Percentiles rank a stretch among this genome's conserved stretches.
Conservation (phyloP, 2,797 vertebrate species). For the Chrosomus eos region DNA sequence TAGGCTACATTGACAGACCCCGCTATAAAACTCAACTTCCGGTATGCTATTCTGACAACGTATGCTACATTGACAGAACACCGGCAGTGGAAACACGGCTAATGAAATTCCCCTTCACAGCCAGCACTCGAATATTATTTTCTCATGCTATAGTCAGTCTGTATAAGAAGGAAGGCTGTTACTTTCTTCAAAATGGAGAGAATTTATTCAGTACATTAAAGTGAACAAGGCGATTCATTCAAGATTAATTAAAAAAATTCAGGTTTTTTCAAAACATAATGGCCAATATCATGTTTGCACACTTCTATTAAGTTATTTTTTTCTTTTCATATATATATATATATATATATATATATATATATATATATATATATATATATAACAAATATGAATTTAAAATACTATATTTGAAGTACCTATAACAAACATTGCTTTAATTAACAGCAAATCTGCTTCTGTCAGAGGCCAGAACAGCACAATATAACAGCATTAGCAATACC, state of each 20-base stretch:
- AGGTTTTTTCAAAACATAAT: not conserved
- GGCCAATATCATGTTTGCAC: not conserved
- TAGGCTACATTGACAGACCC: too few relatives aligned
- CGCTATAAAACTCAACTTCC: too few relatives aligned
- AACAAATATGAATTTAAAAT: not conserved
- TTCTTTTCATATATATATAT: not conserved
- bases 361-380: not conserved
- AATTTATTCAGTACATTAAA: not conserved
- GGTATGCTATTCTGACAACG: too few relatives aligned
- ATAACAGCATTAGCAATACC: conserved; percentile 27
- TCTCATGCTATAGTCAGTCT: not conserved
- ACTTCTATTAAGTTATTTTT: not conserved
- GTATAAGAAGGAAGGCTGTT: not conserved
- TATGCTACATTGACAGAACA: too few relatives aligned
- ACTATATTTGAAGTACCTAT: not conserved
- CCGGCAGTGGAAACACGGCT: too few relatives aligned
- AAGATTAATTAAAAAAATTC: not conserved
- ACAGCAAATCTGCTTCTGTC: not conserved
- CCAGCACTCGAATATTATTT: not conserved
- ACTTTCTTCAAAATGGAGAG: not conserved
- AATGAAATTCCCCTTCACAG: too few relatives aligned
- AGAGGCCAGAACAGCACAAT: conserved; percentile 20
- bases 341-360: too few relatives aligned
- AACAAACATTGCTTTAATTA: not conserved
- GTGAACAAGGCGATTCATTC: not conserved